Evolutionary conservation across 2,888 invertebrate genomes (phyloP), one percentile per base, ranked within the genome.

Genomic region (Cryptosula pallasiana): DNA sequence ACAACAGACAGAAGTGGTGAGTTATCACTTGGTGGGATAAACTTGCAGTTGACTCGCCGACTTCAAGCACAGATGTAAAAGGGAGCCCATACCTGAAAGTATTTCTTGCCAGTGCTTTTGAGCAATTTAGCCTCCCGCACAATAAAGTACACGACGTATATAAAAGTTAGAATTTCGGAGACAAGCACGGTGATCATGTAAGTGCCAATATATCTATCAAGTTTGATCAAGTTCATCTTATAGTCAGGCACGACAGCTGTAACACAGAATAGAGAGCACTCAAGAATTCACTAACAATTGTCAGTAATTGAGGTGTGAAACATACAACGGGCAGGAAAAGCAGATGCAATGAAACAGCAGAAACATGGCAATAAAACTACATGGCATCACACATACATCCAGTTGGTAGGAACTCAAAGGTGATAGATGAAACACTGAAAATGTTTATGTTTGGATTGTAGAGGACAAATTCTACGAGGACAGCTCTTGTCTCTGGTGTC

Each of bases 381-480:
- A n/a, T n/a, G n/a, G n/a, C n/a, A 45, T 20, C 5, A 45, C 20
- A 57, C 25, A 71, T 74, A 78, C 79, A 76, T 73, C 79, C 79
- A 20, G 76, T 76, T 27, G 74, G 74, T 5, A 75, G 72, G 72
- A 78, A 76, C 73, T 79, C 79, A 25, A 78, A 36, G 3, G 76
- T 57, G 69, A 76, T 76, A 71, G 75, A 72, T 36, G 75, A 76
- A 0, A 77, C 74, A 13, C 75, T 75, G 74, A 77, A 79, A 35
- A 78, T 73, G 69, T 79, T 78, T 35, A 77, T 72, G 70, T 77
- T 78, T 0, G 76, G 74, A 71, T 87, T 87, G 76, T 86, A 86
- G 5, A 83, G 77, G 0, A 86, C 83, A 75, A 86, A 86, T 74
- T 86, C 86, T 20, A 86, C 79, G 69, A 86, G 79, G 9, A 87